Conservation (phyloP, 2,113 vertebrate genomes). For the Tragelaphus scriptus region DNA sequence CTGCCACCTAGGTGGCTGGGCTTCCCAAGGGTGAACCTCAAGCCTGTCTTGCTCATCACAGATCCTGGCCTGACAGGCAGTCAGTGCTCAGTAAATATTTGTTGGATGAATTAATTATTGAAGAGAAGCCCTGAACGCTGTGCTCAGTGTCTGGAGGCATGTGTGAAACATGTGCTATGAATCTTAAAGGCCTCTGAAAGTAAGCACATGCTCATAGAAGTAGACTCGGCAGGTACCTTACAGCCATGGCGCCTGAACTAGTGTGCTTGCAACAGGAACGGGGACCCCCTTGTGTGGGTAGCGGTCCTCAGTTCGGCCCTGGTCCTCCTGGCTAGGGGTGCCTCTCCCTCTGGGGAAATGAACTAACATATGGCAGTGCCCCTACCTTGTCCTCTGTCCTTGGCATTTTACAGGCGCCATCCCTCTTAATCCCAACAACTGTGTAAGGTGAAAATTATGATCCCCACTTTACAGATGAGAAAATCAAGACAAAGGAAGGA, state of each 20-base stretch:
- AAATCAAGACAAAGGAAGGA: neutral
- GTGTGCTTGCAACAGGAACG: neutral
- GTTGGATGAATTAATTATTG: neutral
- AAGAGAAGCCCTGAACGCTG: neutral
- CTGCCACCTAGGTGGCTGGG: neutral
- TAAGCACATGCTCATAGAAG: neutral
- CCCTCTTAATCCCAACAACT: neutral
- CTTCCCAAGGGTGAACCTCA: neutral
- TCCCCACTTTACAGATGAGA: neutral
- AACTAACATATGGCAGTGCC: fast-evolving
- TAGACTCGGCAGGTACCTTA: neutral
- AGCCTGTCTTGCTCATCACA: neutral
- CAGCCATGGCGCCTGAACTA: neutral
- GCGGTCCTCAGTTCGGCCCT: neutral
- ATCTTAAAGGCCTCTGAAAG: neutral
- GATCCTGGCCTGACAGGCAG: neutral
- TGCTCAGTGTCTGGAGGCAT: neutral
- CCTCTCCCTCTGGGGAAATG: neutral
- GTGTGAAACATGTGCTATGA: neutral
- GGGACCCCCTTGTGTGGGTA: neutral
- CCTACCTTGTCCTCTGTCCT: neutral
- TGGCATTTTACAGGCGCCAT: neutral
- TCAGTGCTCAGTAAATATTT: neutral
- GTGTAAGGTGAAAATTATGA: neutral
- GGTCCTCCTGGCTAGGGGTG: neutral